These are phyloP conservation scores for Drosophila kanapiae DNA, from an alignment of 1,140 invertebrate genomes.

Conservation along the genomic window DNA sequence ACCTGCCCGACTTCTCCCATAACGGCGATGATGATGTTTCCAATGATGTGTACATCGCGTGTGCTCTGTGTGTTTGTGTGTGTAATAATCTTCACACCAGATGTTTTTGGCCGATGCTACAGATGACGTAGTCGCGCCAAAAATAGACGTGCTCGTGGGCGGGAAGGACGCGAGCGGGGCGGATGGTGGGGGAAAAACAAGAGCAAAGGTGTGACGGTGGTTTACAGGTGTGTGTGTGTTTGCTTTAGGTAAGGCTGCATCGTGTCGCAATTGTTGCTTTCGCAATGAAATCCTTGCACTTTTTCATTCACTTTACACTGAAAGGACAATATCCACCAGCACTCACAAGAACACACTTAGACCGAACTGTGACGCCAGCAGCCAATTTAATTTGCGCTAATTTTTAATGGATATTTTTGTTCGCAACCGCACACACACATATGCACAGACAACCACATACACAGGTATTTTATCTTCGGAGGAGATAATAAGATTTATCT, in stretches of 20 bases:
- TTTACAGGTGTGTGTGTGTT: slow-evolving; percentile 44
- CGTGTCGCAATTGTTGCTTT: slow-evolving; percentile 29
- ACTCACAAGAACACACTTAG: neutral
- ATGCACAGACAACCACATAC: slow-evolving; percentile 16
- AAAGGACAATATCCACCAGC: neutral
- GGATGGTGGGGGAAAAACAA: slow-evolving; percentile 24
- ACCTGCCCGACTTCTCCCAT: slow-evolving; percentile 5
- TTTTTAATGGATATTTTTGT: slow-evolving; percentile 33
- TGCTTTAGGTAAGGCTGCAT: slow-evolving; percentile 13
- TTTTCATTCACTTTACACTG: neutral
- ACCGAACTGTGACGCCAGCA: slow-evolving; percentile 2
- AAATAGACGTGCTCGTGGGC: slow-evolving; percentile 44
- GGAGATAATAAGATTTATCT: slow-evolving; percentile 5
- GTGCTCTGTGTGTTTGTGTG: slow-evolving; percentile 12
- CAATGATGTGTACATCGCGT: slow-evolving; percentile 4
- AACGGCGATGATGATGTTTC: slow-evolving; percentile 27
- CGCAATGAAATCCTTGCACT: slow-evolving; percentile 12
- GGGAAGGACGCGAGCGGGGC: slow-evolving; percentile 21
- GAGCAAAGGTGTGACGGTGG: slow-evolving; percentile 16
- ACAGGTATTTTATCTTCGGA: slow-evolving; percentile 4
- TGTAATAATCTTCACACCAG: slow-evolving; percentile 55
- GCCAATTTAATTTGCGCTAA: slow-evolving; percentile 26
- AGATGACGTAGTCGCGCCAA: slow-evolving; percentile 73
- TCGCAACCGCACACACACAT: slow-evolving; percentile 11
- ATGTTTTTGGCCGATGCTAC: slow-evolving; percentile 57